Conservation (phyloP, 2,888 invertebrate genomes). For the Pediacus dermestoides region DNA sequence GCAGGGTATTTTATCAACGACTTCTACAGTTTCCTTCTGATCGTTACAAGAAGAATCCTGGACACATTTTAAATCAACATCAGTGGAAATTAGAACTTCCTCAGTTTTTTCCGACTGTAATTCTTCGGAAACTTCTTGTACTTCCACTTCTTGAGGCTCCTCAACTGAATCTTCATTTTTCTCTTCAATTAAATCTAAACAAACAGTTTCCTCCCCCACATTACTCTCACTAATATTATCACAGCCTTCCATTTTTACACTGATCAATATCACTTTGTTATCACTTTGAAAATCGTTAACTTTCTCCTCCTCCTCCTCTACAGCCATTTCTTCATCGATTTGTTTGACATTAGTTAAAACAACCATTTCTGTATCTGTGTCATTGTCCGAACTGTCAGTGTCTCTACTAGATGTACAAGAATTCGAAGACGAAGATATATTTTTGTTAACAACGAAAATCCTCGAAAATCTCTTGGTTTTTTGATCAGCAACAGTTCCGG, state of each 20-base stretch:
- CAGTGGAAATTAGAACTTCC: too few species aligned
- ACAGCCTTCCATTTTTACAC: too few species aligned
- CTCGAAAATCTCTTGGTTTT: constrained; percentile 58
- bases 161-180: neutral
- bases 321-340: constrained; percentile 28
- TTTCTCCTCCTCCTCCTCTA: constrained; percentile 7
- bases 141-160: neutral
- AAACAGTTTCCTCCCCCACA: neutral
- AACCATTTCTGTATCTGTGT: constrained; percentile 55
- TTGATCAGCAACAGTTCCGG: constrained; percentile 57
- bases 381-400: constrained; percentile 63
- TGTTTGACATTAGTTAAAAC: constrained; percentile 44
- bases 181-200: too few species aligned
- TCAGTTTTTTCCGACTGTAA: too few species aligned
- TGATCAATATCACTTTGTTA: constrained; percentile 1
- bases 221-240: constrained; percentile 3
- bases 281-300: constrained; percentile 10
- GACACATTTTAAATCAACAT: too few species aligned
- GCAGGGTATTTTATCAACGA: too few species aligned
- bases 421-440: constrained; percentile 54
- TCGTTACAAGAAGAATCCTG: too few species aligned
- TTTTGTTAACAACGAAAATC: constrained; percentile 66
- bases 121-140: too few species aligned
- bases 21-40: too few species aligned
- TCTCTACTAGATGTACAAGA: constrained; percentile 48